Conservation (phyloP, 2,888 invertebrate genomes). For the Teleiodes luculella region DNA sequence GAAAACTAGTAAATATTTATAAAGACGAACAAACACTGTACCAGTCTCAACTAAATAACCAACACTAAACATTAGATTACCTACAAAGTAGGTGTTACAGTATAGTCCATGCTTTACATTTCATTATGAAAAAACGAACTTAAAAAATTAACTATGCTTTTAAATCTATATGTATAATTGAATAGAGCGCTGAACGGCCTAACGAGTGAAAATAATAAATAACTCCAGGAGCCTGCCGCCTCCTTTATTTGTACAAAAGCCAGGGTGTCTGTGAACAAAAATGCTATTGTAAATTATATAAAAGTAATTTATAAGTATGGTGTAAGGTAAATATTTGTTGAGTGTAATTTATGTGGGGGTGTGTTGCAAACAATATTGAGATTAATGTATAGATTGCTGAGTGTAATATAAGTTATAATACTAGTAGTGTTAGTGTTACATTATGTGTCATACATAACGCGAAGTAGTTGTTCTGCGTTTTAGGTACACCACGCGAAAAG, state of each 20-base stretch:
- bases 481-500: no score
- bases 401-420: no score
- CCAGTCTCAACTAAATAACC: neutral
- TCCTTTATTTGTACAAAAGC: slow-evolving; percentile 71
- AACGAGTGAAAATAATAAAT: slow-evolving; percentile 74
- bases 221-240: slow-evolving; percentile 55
- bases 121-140: slow-evolving; percentile 51
- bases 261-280: slow-evolving; percentile 53
- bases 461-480: no score
- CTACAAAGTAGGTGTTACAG: neutral
- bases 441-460: no score
- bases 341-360: no score
- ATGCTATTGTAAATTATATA: slow-evolving; percentile 1
- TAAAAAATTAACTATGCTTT: slow-evolving; percentile 60
- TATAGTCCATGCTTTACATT: slow-evolving; percentile 1
- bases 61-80: neutral
- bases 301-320: no score
- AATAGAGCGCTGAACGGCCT: slow-evolving; percentile 67
- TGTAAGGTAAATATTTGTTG: no score
- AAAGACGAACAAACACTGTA: no score
- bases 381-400: no score
- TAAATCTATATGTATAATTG: slow-evolving; percentile 67
- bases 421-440: no score
- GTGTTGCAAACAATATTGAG: no score
- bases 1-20: no score